A percentile compares a stretch with the other conserved stretches of the same genome.
Evolutionary conservation across 2,888 invertebrate species (phyloP).

Genomic region (Mactromeris polynyma): DNA sequence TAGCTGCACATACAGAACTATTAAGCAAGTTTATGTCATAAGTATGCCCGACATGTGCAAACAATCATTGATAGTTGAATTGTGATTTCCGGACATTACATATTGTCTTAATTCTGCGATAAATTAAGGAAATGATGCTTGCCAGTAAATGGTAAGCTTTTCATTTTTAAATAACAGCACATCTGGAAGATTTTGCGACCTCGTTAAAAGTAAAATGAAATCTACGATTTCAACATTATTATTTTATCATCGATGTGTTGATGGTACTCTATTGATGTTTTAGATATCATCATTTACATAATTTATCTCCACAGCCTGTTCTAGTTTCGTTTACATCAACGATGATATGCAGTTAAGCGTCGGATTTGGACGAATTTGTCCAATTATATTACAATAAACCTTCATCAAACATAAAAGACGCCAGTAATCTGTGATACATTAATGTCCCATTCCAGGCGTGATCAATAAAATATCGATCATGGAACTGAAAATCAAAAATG

Average conservation of each 20-base stretch:
- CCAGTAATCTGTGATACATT: constrained; percentile 15
- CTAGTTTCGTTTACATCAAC: not conserved
- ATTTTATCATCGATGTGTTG: no score
- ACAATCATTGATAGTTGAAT: not conserved
- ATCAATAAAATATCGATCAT: constrained; percentile 41
- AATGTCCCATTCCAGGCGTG: not conserved
- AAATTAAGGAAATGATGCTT: not conserved
- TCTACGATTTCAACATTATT: no score
- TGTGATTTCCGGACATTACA: not conserved
- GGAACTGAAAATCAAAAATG: not conserved
- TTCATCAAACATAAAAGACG: constrained; percentile 14
- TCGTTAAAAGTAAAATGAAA: no score
- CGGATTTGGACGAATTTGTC: not conserved
- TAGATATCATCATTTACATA: no score
- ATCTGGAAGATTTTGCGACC: no score
- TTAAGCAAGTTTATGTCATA: not conserved
- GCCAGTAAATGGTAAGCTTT: not conserved
- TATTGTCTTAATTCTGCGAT: not conserved
- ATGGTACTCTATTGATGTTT: no score
- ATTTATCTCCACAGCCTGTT: not conserved
- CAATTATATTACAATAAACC: not conserved
- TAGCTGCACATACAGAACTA: not conserved
- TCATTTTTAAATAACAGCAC: no score
- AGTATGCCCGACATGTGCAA: not conserved
- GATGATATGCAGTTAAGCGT: not conserved